Evolutionary conservation across 2,888 invertebrate species (phyloP).

Genomic region (Pristionchus entomophagus): DNA sequence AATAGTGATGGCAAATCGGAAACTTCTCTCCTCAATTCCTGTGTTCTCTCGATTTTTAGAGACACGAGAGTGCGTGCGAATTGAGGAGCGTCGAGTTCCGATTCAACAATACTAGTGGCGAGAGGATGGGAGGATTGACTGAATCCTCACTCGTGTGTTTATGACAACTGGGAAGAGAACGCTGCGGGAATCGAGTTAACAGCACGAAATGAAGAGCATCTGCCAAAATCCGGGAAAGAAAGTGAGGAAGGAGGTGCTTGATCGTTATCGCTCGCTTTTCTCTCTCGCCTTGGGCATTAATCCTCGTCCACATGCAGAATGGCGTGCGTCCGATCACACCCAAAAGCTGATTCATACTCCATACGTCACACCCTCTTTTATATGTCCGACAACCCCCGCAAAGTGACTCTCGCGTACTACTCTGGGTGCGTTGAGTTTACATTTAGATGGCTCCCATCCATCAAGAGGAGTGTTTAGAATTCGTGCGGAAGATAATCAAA

Average conservation of each 20-base stretch:
- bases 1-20: too few relatives aligned
- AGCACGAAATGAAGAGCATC: constrained; percentile 1
- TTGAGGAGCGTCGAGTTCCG: too few relatives aligned
- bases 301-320: not conserved
- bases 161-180: constrained; percentile 15
- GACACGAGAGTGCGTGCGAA: not conserved
- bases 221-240: not conserved
- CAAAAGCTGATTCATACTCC: not conserved
- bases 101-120: too few relatives aligned
- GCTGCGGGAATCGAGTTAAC: not conserved
- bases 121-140: constrained; percentile 16
- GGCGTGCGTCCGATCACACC: not conserved
- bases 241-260: not conserved
- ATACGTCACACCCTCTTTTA: not conserved
- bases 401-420: not conserved
- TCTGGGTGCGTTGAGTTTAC: not conserved
- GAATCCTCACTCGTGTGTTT: constrained; percentile 23
- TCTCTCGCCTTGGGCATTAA: not conserved
- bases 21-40: too few relatives aligned
- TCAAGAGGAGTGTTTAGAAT: constrained; percentile 1
- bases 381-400: not conserved
- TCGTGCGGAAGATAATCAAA: not conserved
- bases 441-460: not conserved
- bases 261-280: not conserved
- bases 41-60: not conserved